Evolutionary conservation across 2,113 vertebrate species (phyloP), one percentile per base, ranked within the genome.

Genomic region (Coracopsis vasa): DNA sequence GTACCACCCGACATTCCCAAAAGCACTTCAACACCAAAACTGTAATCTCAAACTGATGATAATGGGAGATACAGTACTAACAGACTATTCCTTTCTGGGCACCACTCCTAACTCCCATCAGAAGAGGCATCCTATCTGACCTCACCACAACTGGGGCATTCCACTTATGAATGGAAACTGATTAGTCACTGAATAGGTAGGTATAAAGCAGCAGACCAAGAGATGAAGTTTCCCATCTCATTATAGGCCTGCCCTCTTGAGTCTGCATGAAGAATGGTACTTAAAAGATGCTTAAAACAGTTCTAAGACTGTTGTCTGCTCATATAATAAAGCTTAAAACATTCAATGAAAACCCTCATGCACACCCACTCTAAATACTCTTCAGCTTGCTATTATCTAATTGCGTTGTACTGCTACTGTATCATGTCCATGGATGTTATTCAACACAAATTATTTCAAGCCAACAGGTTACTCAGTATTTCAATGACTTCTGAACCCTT

Each of bases 41-140:
- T 35, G 11, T 45, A 7, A 29, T 24, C 51, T 83, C 39, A 41
- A 72, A 9, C 15, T 25, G 23, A 58, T 2, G 1, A 24, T n/a
- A 42, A 1, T 11, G 8, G 13, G 16, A 84, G 17, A 67, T 13
- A 53, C 0, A 0, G 10, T 20, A 9, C 10, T 24, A 28, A 11
- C 13, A 51, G 20, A 41, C 25, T 37, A 28, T 1, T 82, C 37
- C 42, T 39, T 73, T 41, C 24, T 37, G 11, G 67, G 24, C 53
- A 69, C 13, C 24, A 37, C 21, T 27, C 51, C 13, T 37, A 80
- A 54, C 53, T 54, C 29, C 27, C 6, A 67, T 37, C 29, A 67
- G 11, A 48, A 44, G 3, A 6, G 3, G 4, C n/a, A 58, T 23
- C 16, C 10, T 6, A 24, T 28, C 35, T 58, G 48, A 84, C 66